A percentile compares a stretch with the other conserved stretches of the same genome.
Evolutionary conservation across 92 coral and sea anemone genomes (phyloP).

Genomic region (Bergia puertoricense): DNA sequence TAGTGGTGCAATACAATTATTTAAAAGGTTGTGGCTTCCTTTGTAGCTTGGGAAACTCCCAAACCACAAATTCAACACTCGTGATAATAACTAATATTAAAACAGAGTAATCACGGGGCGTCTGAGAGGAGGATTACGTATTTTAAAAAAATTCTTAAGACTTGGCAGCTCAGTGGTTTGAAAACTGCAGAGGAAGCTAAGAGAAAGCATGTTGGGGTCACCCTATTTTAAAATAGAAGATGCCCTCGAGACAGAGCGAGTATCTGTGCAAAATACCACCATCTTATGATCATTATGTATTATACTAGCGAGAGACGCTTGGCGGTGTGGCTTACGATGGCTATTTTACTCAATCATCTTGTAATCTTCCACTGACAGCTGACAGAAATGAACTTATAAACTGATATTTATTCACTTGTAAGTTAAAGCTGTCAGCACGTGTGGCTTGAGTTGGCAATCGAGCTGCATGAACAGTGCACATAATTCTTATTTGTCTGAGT

Average conservation of each 20-base stretch:
- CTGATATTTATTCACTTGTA: neutral
- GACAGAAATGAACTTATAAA: constrained; percentile 16
- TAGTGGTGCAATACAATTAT: neutral
- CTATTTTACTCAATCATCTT: constrained; percentile 19
- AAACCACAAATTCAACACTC: neutral
- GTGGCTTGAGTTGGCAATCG: neutral
- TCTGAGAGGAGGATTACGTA: neutral
- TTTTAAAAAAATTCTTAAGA: neutral
- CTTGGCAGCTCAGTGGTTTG: neutral
- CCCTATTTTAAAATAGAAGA: constrained; percentile 7
- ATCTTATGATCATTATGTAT: neutral
- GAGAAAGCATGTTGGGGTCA: neutral
- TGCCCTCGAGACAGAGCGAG: constrained; percentile 15
- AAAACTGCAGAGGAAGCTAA: neutral
- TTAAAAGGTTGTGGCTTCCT: neutral
- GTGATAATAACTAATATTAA: neutral
- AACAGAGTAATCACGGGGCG: neutral
- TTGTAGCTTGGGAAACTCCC: neutral
- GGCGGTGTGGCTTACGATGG: constrained; percentile 4
- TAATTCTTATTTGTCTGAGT: neutral
- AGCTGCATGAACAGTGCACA: neutral
- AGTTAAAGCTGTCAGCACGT: constrained; percentile 28
- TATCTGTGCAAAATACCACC: constrained; percentile 26
- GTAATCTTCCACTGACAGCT: constrained; percentile 26
- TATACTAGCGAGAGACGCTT: neutral